Base-by-base conservation (phyloP, 2,888 invertebrate genomes). In the Coleophora flavipennella region DNA sequence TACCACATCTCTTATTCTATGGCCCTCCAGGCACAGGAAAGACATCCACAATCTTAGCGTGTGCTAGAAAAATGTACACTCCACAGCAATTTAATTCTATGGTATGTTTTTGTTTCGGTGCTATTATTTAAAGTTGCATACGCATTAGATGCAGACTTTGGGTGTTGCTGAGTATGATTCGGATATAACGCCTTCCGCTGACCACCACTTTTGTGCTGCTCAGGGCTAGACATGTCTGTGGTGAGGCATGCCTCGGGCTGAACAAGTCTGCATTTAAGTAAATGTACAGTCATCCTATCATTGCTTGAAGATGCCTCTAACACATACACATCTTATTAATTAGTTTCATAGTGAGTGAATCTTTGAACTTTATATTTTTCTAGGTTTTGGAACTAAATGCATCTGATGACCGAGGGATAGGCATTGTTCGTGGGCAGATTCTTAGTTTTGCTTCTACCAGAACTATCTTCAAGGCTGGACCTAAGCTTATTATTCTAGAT, bases 11-110 rank as follows among this genome's bases (percentile, higher is more conserved):
- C 40, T 78, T 99, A 20, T 94, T 99, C 59, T 99, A 99, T 83
- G 99, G 99, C 0, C 99, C 99, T 8, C 98, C 99, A 0, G 99
- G 99, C 39, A 99, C 98, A 20, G 99, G 97, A 3, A 99, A 99
- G 85, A 99, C 99, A 0, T 97, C 95, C 49, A 98, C 99, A 7
- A 97, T 99, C 49, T 85, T 99, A 45, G 99, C 99, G 13, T 96
- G 97, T 78, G 98, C 99, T 2, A 91, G 89, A 51, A 92, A 96
- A 74, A 88, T 99, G 52, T 99, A 98, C 67, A 89, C 92, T 3
- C 92, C 94, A 6, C 89, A 91, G 44, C 95, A 97, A 63, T 95
- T 97, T 59, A 91, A 91, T 66, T 96, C 97, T 1, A 97, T 98
- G 96, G 97, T 95, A 70, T 53, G 69, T 59, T 33, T 4, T 4